Evolutionary conservation across 2,888 invertebrate genomes (phyloP).

Genomic region (Caenorhabditis zanzibari): DNA sequence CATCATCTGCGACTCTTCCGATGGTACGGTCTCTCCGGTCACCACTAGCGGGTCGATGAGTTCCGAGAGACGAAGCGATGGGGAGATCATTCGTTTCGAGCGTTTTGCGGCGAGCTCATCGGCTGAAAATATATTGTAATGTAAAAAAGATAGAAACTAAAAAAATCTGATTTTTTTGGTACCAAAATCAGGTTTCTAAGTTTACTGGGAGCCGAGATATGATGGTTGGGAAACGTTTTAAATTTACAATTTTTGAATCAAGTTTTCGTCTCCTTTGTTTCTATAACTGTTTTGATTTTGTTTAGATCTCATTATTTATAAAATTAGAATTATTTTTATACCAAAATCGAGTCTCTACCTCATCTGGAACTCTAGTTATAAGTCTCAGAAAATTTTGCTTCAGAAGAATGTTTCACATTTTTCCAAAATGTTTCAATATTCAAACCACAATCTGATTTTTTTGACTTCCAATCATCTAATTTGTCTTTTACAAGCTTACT

Average conservation of each 20-base stretch:
- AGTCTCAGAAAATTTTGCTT: too few species aligned
- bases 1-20: slow-evolving; percentile 14
- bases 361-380: not conserved
- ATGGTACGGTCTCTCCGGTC: slow-evolving; percentile 33
- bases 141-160: not conserved
- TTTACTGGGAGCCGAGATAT: not conserved
- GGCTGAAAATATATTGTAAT: slow-evolving; percentile 34
- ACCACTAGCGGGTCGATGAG: slow-evolving; percentile 64
- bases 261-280: too few species aligned
- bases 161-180: not conserved
- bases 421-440: too few species aligned
- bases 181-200: not conserved
- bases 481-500: too few species aligned
- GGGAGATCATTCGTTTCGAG: slow-evolving; percentile 64
- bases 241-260: too few species aligned
- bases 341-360: not conserved
- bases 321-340: not conserved
- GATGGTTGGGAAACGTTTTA: not conserved
- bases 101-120: slow-evolving; percentile 41
- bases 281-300: too few species aligned
- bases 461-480: too few species aligned
- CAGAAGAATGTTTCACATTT: too few species aligned
- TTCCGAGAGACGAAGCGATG: slow-evolving; percentile 60
- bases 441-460: too few species aligned
- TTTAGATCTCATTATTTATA: too few species aligned